Evolutionary conservation across 2,797 vertebrate species (phyloP).

Genomic region (Esox lucius): DNA sequence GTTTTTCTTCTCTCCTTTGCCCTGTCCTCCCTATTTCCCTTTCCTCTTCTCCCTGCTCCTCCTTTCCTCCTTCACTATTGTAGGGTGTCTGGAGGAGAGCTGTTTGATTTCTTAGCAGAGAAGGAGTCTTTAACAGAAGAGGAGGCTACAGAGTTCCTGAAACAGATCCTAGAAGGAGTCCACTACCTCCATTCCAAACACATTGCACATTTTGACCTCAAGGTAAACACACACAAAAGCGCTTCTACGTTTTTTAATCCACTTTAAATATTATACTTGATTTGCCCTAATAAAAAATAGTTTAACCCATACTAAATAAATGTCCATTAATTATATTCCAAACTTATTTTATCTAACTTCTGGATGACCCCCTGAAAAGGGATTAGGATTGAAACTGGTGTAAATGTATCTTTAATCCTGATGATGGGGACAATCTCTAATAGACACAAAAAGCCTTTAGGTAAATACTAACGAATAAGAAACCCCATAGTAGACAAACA

Average conservation of each 20-base stretch:
- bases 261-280: too few relatives aligned
- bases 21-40: not conserved
- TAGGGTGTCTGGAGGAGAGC: constrained; percentile 95
- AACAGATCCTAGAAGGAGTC: constrained; percentile 97
- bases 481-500: too few relatives aligned
- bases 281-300: too few relatives aligned
- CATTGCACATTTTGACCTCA: constrained; percentile 98
- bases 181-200: constrained; percentile 93
- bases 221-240: constrained; percentile 74
- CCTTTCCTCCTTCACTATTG: not conserved
- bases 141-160: constrained; percentile 97
- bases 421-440: too few relatives aligned
- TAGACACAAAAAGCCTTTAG: too few relatives aligned
- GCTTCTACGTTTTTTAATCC: not conserved
- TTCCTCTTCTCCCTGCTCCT: constrained; percentile 1
- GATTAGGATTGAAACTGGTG: too few relatives aligned
- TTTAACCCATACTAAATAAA: too few relatives aligned
- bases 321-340: too few relatives aligned
- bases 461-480: too few relatives aligned
- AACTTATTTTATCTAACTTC: not conserved
- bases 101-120: constrained; percentile 98
- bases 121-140: constrained; percentile 97
- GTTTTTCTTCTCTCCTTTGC: not conserved
- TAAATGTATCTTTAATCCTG: too few relatives aligned
- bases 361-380: too few relatives aligned